phyloP scores from a whole-genome alignment of 2,888 invertebrate species.

The Eilema depressum region DNA sequence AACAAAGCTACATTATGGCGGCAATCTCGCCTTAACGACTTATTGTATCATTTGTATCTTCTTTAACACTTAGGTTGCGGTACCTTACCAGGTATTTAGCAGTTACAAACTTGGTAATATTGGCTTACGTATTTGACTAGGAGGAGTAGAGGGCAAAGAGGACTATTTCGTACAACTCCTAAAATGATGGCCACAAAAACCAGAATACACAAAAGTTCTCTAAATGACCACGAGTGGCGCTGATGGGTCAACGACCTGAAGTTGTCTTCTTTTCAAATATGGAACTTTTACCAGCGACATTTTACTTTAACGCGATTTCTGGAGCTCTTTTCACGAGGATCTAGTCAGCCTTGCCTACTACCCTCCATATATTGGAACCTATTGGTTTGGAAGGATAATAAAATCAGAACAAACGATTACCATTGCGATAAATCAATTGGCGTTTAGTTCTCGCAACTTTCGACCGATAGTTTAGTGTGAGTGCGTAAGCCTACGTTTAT shows the following conservation, averaged over 20 bases:
- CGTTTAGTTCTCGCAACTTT: not conserved
- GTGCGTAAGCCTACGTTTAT: slow-evolving; percentile 56
- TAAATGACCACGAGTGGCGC: too few species aligned
- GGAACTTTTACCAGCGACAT: not conserved
- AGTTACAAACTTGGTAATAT: not conserved
- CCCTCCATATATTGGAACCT: not conserved
- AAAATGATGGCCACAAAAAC: not conserved
- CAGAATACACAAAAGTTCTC: not conserved
- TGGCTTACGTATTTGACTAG: not conserved
- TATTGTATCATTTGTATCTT: not conserved
- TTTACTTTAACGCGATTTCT: not conserved
- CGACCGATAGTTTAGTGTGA: slow-evolving; percentile 40
- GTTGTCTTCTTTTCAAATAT: not conserved
- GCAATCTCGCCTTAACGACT: not conserved
- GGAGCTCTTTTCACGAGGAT: not conserved
- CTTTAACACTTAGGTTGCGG: not conserved
- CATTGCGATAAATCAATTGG: not conserved
- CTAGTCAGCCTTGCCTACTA: not conserved
- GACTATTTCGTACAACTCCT: not conserved
- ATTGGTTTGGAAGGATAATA: not conserved
- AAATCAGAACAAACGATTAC: not conserved
- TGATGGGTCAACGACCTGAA: not conserved
- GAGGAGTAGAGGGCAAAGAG: not conserved
- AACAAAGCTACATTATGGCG: too few species aligned
- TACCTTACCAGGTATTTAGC: not conserved